Base-by-base conservation (phyloP, 2,888 invertebrate species). In the Tinea pellionella region DNA sequence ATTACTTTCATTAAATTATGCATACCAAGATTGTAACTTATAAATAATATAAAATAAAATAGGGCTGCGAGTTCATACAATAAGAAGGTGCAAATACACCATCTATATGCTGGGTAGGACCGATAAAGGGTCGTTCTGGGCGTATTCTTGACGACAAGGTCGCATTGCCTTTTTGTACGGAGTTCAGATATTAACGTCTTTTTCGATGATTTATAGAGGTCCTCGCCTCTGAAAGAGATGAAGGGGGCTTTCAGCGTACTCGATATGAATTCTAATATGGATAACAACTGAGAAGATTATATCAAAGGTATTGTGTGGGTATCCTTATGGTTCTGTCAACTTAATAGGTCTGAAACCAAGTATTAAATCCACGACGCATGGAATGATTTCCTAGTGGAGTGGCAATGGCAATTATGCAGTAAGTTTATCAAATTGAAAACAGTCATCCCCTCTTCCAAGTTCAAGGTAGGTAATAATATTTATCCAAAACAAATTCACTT, bases 241-340 rank as follows among this genome's bases (percentile, higher is more conserved):
- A 75, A 78, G 72, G 70, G 75, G 30, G 73, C 77, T 78, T 78
- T 69, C 69, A 69, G 63, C 68, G 71, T 69, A 78, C 79, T 72
- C 72, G 73, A 74, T 79, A 77, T 80, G 79, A 81, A 81, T 81
- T 77, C 77, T 78, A 80, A 80, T 79, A 78, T 68, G 70, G 67
- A 66, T 71, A 53, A 53, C 53, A 19, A 53, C 53, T 53, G 19
- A 69, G n/a, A n/a, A 53, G 53, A 18, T 53, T 47, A 15, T 47
- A 47, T 47, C 47, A 13, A 47, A 47, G 47, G 47, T 47, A 47
- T 47, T 47, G 47, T 47, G 15, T 47, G 6, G 6, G 15, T 47
- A 1, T 37, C n/a, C 37, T 37, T 37, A 9, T 24, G 24, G 24
- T 24, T 24, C 24, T 24, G 2, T 24, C 24, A 24, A 24, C 2